Conservation (phyloP, 2,113 vertebrate species). For the Merops nubicus region DNA sequence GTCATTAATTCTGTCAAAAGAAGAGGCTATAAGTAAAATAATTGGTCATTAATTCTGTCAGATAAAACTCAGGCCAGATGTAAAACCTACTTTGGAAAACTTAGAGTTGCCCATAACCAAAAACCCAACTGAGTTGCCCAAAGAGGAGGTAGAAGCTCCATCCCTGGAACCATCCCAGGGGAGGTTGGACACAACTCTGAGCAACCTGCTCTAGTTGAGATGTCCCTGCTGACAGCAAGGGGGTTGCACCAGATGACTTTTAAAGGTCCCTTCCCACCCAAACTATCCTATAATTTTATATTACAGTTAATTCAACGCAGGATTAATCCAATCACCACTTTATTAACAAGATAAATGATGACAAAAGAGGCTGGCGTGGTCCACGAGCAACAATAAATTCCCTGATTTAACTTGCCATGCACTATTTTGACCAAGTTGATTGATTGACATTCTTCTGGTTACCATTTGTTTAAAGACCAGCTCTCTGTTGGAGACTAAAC, state of each 20-base stretch:
- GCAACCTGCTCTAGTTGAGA: not conserved
- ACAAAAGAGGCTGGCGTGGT: not conserved
- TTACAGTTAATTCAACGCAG: not conserved
- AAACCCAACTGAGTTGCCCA: too few relatives aligned
- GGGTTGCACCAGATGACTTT: not conserved
- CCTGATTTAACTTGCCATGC: not conserved
- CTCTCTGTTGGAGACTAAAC: slow-evolving; percentile 44
- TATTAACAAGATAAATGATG: not conserved
- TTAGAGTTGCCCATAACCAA: too few relatives aligned
- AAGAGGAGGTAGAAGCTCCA: not conserved
- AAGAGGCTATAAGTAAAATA: not conserved
- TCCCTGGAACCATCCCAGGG: not conserved
- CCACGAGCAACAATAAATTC: not conserved
- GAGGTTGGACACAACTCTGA: not conserved
- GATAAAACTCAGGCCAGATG: not conserved
- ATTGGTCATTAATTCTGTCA: not conserved
- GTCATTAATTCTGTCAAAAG: not conserved
- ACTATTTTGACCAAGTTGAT: not conserved
- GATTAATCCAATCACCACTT: not conserved
- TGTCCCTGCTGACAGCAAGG: not conserved
- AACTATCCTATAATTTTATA: too few relatives aligned
- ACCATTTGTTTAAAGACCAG: slow-evolving; percentile 16
- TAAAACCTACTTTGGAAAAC: not conserved
- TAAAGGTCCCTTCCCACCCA: not conserved
- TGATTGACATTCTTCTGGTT: slow-evolving; percentile 11